phyloP scores from a whole-genome alignment of 2,797 vertebrate genomes.

The Rhynchonycteris naso region DNA sequence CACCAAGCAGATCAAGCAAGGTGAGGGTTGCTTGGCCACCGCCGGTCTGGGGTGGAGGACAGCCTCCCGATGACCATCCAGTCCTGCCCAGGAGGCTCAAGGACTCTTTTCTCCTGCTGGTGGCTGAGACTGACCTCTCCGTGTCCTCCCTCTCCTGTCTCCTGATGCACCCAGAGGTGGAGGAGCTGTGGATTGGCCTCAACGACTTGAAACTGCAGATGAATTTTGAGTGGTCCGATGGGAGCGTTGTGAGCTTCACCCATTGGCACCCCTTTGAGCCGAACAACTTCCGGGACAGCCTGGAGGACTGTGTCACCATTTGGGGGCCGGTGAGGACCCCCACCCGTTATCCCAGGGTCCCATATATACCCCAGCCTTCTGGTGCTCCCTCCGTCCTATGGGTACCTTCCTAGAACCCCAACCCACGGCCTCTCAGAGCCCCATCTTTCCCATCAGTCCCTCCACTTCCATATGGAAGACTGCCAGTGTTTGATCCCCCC shows the following conservation, averaged over 20 bases:
- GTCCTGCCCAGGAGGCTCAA: background rate
- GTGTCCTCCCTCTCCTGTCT: background rate
- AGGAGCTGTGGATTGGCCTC: conserved; percentile 97
- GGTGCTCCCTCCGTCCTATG: background rate
- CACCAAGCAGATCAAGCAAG: conserved; percentile 93
- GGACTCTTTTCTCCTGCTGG: background rate
- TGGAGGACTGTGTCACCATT: conserved; percentile 96
- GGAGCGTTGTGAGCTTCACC: conserved; percentile 95
- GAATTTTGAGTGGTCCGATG: conserved; percentile 98
- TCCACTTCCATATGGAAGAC: background rate
- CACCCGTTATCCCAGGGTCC: background rate
- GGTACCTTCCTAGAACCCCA: too few relatives aligned
- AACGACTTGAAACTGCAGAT: conserved; percentile 96
- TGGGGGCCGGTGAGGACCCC: conserved; percentile 94
- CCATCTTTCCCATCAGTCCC: too few relatives aligned
- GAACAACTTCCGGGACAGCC: conserved; percentile 96
- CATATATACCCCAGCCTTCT: background rate
- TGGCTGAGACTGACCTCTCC: background rate
- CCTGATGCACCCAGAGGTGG: conserved; percentile 87
- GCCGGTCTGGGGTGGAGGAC: background rate
- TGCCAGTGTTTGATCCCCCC: background rate
- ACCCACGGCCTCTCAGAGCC: background rate
- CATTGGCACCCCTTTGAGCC: conserved; percentile 98
- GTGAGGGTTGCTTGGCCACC: conserved; percentile 76
- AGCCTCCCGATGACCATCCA: background rate